These are phyloP conservation scores for Microtus oregoni DNA, from an alignment of 2,113 vertebrate genomes.

Conservation along the genomic window DNA sequence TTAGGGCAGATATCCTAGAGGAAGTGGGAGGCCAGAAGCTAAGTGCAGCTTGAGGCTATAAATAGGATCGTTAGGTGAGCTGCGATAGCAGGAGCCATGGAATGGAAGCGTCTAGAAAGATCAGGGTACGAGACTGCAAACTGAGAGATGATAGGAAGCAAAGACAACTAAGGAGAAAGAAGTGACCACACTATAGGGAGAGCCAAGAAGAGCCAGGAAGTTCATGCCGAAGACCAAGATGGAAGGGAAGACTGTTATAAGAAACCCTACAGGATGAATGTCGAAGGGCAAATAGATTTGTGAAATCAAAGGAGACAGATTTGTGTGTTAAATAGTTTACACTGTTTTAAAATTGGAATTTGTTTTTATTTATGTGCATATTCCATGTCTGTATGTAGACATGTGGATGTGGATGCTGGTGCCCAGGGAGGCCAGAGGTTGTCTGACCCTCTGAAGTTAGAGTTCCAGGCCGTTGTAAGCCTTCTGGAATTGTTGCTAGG, in stretches of 20 bases:
- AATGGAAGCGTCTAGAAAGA: conserved; percentile 37
- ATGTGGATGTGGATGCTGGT: neutral
- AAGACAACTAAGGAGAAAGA: neutral
- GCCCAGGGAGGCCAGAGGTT: neutral
- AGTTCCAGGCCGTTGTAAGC: neutral
- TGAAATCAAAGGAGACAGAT: neutral
- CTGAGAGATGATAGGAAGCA: neutral
- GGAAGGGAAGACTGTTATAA: neutral
- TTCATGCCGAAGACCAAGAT: neutral
- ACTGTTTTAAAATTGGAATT: neutral
- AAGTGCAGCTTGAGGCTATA: neutral
- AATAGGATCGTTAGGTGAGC: neutral
- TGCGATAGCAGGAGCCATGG: neutral
- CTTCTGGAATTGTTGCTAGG: neutral
- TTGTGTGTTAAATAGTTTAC: neutral
- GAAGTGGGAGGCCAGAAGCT: neutral
- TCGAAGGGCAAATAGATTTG: neutral
- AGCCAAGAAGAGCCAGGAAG: conserved; percentile 24
- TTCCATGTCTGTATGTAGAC: neutral
- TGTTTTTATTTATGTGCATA: neutral
- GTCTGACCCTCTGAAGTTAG: neutral
- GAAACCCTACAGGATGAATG: neutral
- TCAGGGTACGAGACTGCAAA: neutral
- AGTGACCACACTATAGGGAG: neutral
- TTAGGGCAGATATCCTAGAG: neutral